phyloP scores from a whole-genome alignment of 2,113 vertebrate species.

The Alethe diademata region DNA sequence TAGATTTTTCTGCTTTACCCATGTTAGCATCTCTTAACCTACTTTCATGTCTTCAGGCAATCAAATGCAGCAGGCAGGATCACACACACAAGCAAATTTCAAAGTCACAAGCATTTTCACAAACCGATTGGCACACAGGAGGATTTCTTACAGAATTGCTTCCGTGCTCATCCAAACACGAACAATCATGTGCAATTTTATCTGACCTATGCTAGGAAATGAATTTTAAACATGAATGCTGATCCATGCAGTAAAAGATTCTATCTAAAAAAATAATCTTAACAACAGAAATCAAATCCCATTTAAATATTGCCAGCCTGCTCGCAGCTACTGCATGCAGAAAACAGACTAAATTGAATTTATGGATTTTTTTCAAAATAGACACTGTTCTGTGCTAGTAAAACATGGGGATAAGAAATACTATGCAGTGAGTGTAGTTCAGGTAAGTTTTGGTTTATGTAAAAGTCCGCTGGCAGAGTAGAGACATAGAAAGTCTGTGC shows the following conservation, averaged over 20 bases:
- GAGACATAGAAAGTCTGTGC: neutral
- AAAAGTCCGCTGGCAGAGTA: neutral
- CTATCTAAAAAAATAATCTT: neutral
- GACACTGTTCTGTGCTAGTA: neutral
- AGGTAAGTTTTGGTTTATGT: neutral
- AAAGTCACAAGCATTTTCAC: constrained; percentile 29
- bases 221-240: neutral
- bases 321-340: neutral
- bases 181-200: constrained; percentile 36
- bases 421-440: neutral
- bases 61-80: neutral
- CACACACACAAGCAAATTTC: neutral
- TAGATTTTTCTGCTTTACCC: neutral
- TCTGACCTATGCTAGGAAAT: neutral
- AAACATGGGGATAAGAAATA: neutral
- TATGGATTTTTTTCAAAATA: neutral
- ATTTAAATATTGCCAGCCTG: neutral
- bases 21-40: neutral
- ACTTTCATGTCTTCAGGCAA: constrained; percentile 13
- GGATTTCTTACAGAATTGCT: constrained; percentile 31
- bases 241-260: neutral
- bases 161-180: neutral
- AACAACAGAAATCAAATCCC: neutral
- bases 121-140: constrained; percentile 20
- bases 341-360: neutral